These are phyloP conservation scores for Heterohyrax brucei DNA, from an alignment of 2,797 vertebrate species.

Conservation along the genomic window DNA sequence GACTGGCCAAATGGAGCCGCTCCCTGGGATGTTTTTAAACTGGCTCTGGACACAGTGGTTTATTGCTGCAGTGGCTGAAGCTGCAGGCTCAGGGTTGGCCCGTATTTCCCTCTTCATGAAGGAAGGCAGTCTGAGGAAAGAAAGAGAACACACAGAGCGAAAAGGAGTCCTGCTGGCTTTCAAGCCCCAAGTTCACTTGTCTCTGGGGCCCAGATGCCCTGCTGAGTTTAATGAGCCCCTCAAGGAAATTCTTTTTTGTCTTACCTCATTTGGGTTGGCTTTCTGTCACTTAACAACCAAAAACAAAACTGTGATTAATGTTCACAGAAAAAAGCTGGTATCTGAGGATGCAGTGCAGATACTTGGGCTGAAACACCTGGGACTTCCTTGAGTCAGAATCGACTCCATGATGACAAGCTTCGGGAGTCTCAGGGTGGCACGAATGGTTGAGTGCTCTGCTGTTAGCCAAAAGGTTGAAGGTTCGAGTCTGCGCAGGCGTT, in stretches of 20 bases:
- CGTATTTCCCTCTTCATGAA: accelerated
- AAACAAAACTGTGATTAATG: not conserved
- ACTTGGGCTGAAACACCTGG: not conserved
- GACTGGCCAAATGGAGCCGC: not conserved
- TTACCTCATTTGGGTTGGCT: not conserved
- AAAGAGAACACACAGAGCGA: not conserved
- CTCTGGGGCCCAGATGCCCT: not conserved
- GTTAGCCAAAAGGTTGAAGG: no score
- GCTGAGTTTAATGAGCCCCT: not conserved
- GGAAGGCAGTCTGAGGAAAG: not conserved
- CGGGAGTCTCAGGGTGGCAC: not conserved
- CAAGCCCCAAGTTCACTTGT: not conserved
- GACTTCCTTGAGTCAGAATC: not conserved
- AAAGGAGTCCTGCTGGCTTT: not conserved
- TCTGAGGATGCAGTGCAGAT: not conserved
- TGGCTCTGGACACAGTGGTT: not conserved
- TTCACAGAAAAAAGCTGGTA: not conserved
- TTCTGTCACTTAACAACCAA: not conserved
- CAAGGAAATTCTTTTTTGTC: not conserved
- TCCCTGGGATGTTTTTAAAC: not conserved
- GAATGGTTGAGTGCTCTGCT: no score
- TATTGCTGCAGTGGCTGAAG: not conserved
- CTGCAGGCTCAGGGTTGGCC: not conserved
- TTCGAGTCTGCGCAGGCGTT: no score
- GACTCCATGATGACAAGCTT: not conserved